phyloP scores from a whole-genome alignment of 1,140 invertebrate genomes.

The Tetramorium parvispinum region DNA sequence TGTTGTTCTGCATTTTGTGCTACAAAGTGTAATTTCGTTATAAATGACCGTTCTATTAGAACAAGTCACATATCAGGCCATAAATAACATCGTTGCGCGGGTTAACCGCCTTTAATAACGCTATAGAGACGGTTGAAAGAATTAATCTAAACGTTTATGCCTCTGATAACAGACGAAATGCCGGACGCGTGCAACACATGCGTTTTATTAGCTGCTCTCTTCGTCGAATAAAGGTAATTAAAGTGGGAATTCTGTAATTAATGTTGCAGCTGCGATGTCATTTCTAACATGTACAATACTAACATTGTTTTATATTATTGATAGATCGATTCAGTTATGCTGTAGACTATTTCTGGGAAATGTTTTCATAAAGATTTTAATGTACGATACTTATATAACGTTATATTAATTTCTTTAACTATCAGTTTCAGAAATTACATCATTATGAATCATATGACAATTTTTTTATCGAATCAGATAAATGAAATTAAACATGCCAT shows the following conservation, averaged over 20 bases:
- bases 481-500: not conserved
- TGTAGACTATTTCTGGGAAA: not conserved
- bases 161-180: conserved; percentile 19
- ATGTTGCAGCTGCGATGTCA: conserved; percentile 2
- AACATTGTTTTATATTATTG: not conserved
- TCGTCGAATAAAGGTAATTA: conserved; percentile 43
- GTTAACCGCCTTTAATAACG: conserved; percentile 47
- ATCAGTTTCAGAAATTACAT: not conserved
- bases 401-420: not conserved
- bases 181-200: conserved; percentile 3
- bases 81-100: conserved; percentile 24
- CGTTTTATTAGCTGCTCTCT: conserved; percentile 36
- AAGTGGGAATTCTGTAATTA: conserved; percentile 19
- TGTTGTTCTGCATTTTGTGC: not conserved
- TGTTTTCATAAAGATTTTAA: not conserved
- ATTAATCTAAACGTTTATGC: conserved; percentile 55
- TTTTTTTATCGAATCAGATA: not conserved
- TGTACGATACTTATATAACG: not conserved
- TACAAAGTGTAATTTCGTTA: conserved; percentile 3
- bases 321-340: not conserved
- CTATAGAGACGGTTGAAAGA: conserved; percentile 57
- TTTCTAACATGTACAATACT: not conserved
- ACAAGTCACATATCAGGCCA: not conserved
- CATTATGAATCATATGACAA: not conserved
- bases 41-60: not conserved